Conservation (phyloP, 2,797 vertebrate species). For the Myotis myotis region DNA sequence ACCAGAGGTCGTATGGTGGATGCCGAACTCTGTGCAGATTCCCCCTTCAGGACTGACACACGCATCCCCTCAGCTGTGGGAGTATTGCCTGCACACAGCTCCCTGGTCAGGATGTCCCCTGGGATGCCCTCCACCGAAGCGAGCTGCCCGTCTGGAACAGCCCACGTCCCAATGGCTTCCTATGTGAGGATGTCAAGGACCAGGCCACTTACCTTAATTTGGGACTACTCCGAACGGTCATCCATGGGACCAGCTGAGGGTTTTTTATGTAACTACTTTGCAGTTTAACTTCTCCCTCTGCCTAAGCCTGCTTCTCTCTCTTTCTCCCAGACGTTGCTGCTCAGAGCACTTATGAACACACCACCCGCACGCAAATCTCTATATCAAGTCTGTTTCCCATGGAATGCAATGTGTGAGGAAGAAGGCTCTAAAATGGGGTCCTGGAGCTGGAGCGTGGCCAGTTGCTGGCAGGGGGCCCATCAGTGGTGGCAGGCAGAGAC, state of each 20-base stretch:
- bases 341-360: background rate
- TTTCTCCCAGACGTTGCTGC: background rate
- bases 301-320: background rate
- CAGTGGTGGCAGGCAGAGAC: background rate
- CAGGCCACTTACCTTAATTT: background rate
- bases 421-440: background rate
- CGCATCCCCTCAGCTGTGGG: too few species aligned
- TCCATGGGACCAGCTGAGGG: background rate
- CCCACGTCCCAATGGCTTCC: background rate
- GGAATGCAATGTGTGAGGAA: background rate
- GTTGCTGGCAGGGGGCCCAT: background rate
- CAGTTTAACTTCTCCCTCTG: background rate
- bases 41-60: background rate
- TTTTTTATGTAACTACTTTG: background rate
- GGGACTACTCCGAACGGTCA: background rate
- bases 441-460: background rate
- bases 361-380: background rate
- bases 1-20: accelerated
- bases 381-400: background rate
- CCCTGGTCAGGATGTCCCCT: background rate
- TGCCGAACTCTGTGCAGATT: background rate
- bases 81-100: background rate
- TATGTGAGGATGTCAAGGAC: background rate
- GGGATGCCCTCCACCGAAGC: background rate
- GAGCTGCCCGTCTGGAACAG: background rate